Conservation (phyloP, 2,797 vertebrate genomes). For the Hipposideros larvatus region DNA sequence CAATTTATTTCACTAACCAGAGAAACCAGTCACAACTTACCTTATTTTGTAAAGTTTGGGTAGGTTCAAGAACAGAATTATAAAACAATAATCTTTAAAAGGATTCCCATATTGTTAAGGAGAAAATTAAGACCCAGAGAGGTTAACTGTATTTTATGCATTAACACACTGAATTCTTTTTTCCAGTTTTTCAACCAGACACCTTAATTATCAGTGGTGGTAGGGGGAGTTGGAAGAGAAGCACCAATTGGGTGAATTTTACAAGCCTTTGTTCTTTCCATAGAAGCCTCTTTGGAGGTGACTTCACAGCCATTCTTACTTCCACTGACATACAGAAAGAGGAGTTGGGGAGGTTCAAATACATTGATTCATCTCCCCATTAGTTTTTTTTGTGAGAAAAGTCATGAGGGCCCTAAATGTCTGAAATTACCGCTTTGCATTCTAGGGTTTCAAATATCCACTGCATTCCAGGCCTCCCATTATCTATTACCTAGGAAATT, state of each 20-base stretch:
- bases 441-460: slow-evolving; percentile 49
- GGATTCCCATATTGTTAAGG: not conserved
- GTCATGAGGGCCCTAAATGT: not conserved
- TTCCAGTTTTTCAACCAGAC: slow-evolving; percentile 10
- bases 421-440: slow-evolving; percentile 48
- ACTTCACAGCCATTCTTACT: not conserved
- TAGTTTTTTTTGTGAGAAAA: slow-evolving; percentile 62
- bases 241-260: not conserved
- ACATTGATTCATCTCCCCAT: not conserved
- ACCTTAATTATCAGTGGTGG: not conserved
- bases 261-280: not conserved
- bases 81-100: slow-evolving; percentile 46
- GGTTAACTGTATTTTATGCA: slow-evolving; percentile 46
- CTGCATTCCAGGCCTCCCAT: slow-evolving; percentile 55
- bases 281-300: not conserved
- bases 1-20: slow-evolving; percentile 48
- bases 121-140: slow-evolving; percentile 26
- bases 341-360: not conserved
- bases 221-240: not conserved
- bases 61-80: slow-evolving; percentile 44
- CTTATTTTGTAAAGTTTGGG: slow-evolving; percentile 53
- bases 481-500: slow-evolving; percentile 69
- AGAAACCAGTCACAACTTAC: slow-evolving; percentile 28
- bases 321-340: not conserved
- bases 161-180: not conserved